Base-by-base conservation (phyloP, 2,888 invertebrate species). In the Coremacera marginata region DNA sequence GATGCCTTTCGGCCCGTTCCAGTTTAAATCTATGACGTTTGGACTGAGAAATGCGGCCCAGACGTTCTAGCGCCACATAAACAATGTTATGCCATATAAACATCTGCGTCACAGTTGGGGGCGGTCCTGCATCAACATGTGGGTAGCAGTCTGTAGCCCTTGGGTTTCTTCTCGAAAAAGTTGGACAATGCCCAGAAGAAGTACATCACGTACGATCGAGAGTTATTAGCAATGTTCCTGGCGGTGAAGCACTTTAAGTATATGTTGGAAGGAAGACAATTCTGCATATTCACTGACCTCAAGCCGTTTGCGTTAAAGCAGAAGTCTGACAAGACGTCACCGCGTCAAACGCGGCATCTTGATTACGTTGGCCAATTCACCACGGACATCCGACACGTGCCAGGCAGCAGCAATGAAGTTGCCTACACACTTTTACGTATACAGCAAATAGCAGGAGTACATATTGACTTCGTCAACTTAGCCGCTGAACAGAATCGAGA, bases 191-290 rank as follows among this genome's bases (percentile, higher is more conserved):
- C 77, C 11, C 71, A 78, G 31, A 65, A 55, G 3, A 77, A 70
- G 19, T 79, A 77, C 55, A 78, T 77, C 57, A 80, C 78, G 1
- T 80, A 80, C 49, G 78, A 80, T 27, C 55, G 67, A 7, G 77
- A 80, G 44, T 51, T 79, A 5, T 44, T 71, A 5, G 76, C 74
- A 16, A 71, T 74, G 27, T 77, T 76, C n/a, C 55, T 70, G 27
- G 70, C 22, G 11, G 70, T 73, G 1, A 74, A 68, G 16, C n/a
- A n/a, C n/a, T n/a, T n/a, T n/a, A n/a, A n/a, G n/a, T n/a, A n/a
- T n/a, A n/a, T n/a, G n/a, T n/a, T n/a, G n/a, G n/a, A n/a, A n/a
- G n/a, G n/a, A n/a, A n/a, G n/a, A n/a, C n/a, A n/a, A n/a, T n/a
- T n/a, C 68, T 76, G 49, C 78, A 73, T 27, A 65, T 63, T 8